Evolutionary conservation across 2,888 invertebrate genomes (phyloP).

Genomic region (Craniophora ligustri): DNA sequence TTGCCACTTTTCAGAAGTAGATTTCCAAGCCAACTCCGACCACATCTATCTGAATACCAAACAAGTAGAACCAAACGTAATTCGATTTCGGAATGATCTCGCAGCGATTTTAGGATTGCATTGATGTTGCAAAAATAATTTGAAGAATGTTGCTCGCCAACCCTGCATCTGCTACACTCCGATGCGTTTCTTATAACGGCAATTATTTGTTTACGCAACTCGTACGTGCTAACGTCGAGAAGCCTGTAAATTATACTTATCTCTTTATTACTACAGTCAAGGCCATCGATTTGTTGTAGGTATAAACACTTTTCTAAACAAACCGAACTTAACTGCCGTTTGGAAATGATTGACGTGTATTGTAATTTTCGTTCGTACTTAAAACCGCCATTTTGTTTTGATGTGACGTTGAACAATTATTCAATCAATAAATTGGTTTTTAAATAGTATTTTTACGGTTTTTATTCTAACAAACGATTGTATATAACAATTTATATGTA

Average conservation of each 20-base stretch:
- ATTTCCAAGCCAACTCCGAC: conserved; percentile 11
- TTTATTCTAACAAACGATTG: neutral
- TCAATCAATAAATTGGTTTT: conserved; percentile 8
- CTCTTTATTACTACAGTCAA: conserved; percentile 61
- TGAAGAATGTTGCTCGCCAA: conserved; percentile 26
- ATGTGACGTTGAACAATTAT: conserved; percentile 1
- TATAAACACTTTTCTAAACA: conserved; percentile 8
- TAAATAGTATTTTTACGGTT: conserved; percentile 2
- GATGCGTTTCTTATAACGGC: conserved; percentile 69
- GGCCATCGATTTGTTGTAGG: conserved; percentile 54
- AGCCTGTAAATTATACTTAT: conserved; percentile 57
- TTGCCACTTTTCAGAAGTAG: no score
- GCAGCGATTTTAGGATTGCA: conserved; percentile 2
- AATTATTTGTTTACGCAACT: conserved; percentile 69
- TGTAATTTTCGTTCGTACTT: conserved; percentile 7
- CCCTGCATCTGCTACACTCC: conserved; percentile 59
- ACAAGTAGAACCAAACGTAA: conserved; percentile 9
- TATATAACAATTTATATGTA: conserved; percentile 3
- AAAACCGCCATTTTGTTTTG: conserved; percentile 6
- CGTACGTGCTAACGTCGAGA: conserved; percentile 47
- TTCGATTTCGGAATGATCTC: conserved; percentile 9
- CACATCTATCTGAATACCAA: conserved; percentile 3
- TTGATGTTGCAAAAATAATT: conserved; percentile 9
- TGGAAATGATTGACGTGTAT: conserved; percentile 1
- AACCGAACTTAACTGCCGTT: conserved; percentile 3